phyloP scores from a whole-genome alignment of 2,113 vertebrate species.

The Calyptommatus sinebrachiatus region DNA sequence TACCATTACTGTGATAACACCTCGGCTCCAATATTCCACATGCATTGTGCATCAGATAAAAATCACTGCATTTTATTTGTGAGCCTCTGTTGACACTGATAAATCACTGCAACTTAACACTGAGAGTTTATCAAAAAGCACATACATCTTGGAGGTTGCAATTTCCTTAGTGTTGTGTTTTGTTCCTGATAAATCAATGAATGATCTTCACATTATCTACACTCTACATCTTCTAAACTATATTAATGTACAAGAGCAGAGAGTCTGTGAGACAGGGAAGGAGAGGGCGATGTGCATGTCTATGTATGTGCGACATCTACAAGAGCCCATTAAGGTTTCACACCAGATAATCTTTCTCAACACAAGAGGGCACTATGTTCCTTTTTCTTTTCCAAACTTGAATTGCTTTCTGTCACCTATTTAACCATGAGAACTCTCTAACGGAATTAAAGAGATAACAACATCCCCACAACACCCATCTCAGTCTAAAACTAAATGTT shows the following conservation, averaged over 20 bases:
- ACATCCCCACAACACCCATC: background rate
- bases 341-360: conserved; percentile 18
- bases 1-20: too few relatives aligned
- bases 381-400: conserved; percentile 42
- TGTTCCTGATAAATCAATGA: background rate
- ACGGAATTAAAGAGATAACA: background rate
- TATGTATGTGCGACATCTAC: too few relatives aligned
- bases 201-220: background rate
- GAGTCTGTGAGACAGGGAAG: background rate
- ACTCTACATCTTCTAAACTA: background rate
- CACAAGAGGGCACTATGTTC: conserved; percentile 75
- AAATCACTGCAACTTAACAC: background rate
- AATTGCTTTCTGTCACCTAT: background rate
- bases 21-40: background rate
- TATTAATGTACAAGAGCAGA: too few relatives aligned
- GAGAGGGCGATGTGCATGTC: background rate
- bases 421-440: background rate
- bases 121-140: background rate
- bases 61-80: background rate
- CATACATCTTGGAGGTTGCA: rapidly evolving
- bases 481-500: background rate
- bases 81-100: background rate
- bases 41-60: conserved; percentile 25
- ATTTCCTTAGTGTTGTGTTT: background rate
- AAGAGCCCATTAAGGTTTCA: rapidly evolving